phyloP scores from a whole-genome alignment of 1,140 invertebrate genomes.

The Drosophila novamexicana region DNA sequence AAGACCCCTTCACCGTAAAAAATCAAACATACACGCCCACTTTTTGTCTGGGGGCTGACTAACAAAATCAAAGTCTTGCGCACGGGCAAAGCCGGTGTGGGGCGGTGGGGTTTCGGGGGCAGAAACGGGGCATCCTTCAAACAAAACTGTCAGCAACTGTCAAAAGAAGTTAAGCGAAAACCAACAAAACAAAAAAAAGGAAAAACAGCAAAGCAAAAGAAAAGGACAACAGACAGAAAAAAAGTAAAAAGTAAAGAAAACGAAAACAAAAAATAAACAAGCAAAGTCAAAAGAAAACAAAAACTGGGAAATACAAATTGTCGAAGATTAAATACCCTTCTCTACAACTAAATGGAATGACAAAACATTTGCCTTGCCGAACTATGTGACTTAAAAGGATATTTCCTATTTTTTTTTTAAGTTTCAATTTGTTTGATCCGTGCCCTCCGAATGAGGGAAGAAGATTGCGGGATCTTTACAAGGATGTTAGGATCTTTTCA shows the following conservation, averaged over 20 bases:
- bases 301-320: not conserved
- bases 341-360: too few species aligned
- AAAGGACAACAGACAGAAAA: constrained; percentile 18
- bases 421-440: too few species aligned
- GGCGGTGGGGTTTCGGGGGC: constrained; percentile 1
- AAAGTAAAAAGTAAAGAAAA: constrained; percentile 40
- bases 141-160: constrained; percentile 79
- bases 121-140: constrained; percentile 64
- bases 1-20: not conserved
- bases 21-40: constrained; percentile 13
- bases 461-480: too few species aligned
- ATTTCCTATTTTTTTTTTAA: too few species aligned
- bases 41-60: constrained; percentile 7
- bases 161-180: constrained; percentile 72
- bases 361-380: too few species aligned
- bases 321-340: not conserved
- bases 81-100: not conserved
- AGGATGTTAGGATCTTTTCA: too few species aligned
- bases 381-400: too few species aligned
- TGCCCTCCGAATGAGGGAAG: too few species aligned
- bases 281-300: constrained; percentile 1
- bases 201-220: constrained; percentile 28
- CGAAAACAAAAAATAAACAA: constrained; percentile 26
- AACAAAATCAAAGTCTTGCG: constrained; percentile 38
- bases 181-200: constrained; percentile 22